Base-by-base conservation (phyloP, 2,797 vertebrate genomes). In the Heteromormyrus szaboi region DNA sequence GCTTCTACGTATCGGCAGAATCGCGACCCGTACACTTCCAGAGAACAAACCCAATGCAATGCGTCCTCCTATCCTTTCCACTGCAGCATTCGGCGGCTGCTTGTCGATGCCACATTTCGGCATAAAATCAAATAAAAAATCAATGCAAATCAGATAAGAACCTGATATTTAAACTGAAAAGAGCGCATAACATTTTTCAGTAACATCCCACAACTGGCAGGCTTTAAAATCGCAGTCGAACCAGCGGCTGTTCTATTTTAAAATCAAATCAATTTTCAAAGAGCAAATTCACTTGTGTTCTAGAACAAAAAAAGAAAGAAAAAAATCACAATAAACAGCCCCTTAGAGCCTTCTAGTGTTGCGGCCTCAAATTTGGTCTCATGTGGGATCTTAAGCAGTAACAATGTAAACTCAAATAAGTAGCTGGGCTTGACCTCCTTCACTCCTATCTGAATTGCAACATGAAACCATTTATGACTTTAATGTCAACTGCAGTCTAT, bases 241-340 rank as follows among this genome's bases (percentile, higher is more conserved):
- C 72, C 6, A 9, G 37, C 2, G 17, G 37, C 17, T 29, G 41
- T 9, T 41, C 72, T 44, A 44, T 79, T 79, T 79, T 79, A 44
- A 79, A 79, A 79, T 79, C 41, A 79, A 79, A 79, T 79, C 41
- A 79, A 44, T 79, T 79, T 79, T 79, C 72, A 79, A 79, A 79
- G 72, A 44, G 37, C 72, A 79, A 79, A 79, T 79, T 44, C 72
- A 79, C 72, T 79, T 79, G 17, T 79, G 72, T 79, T 79, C 72
- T 41, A 44, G 37, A 44, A 9, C 72, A 79, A 44, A 79, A 56
- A 51, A 51, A 12, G 25, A 51, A 14, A 3, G 2, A 50, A 54
- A 8, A 14, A 37, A n/a, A 44, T 44, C 72, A 79, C 72, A 79
- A 44, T 44, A 79, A 44, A 79, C 72, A 79, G 14, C 19, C 72